These are phyloP conservation scores for Cancer borealis DNA, from an alignment of 2,888 invertebrate species.

Conservation along the genomic window DNA sequence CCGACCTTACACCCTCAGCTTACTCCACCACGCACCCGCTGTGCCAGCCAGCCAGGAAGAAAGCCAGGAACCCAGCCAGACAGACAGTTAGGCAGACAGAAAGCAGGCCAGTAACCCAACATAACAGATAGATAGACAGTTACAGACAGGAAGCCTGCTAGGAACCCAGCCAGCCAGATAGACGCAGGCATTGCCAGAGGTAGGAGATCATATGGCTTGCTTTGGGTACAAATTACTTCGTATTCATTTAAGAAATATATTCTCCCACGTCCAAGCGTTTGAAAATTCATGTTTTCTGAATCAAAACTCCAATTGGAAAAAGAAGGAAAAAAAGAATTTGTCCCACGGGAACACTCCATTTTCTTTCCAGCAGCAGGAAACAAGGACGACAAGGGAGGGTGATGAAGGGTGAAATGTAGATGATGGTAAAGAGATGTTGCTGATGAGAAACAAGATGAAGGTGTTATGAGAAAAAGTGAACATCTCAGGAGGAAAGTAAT, in stretches of 20 bases:
- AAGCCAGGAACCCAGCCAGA: slow-evolving; percentile 20
- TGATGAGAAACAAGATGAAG: neutral
- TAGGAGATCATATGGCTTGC: slow-evolving; percentile 3
- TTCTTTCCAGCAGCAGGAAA: neutral
- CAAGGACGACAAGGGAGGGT: neutral
- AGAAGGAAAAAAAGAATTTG: neutral
- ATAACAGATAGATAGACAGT: neutral
- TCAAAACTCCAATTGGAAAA: neutral
- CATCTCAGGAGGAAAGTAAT: neutral
- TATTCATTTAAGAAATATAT: neutral
- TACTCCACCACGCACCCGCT: neutral
- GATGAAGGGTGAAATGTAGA: neutral
- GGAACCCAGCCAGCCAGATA: slow-evolving; percentile 14
- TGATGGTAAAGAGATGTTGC: neutral
- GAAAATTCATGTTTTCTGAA: neutral
- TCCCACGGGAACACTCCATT: neutral
- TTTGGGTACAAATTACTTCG: neutral
- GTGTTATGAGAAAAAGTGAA: neutral
- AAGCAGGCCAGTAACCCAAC: neutral
- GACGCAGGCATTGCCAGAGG: neutral
- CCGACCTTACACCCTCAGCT: slow-evolving; percentile 10
- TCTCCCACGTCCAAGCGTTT: neutral
- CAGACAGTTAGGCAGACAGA: neutral
- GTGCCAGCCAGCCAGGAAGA: neutral
- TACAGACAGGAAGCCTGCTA: neutral